Percentiles rank a stretch among this genome's conserved stretches.
These are phyloP conservation scores for Philopotamus ludificatus DNA, from an alignment of 1,140 invertebrate genomes.

Conservation along the genomic window DNA sequence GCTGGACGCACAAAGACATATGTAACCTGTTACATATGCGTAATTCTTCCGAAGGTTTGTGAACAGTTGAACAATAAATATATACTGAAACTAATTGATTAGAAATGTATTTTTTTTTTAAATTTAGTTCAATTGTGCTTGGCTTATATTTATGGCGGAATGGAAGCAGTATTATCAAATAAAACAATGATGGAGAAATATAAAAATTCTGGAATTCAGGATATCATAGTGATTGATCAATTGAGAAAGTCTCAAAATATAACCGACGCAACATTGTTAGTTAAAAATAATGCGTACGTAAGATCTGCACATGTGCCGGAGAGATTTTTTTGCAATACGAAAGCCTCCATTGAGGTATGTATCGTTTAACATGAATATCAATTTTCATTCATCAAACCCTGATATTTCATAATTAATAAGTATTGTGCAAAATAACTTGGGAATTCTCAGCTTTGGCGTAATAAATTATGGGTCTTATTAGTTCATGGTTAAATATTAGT, in stretches of 20 bases:
- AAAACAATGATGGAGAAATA: not conserved
- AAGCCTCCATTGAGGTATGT: constrained; percentile 8
- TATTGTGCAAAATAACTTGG: too few species aligned
- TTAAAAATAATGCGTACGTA: not conserved
- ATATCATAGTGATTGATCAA: not conserved
- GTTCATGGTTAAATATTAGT: not conserved
- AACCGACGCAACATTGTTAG: not conserved
- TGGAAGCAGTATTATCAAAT: not conserved
- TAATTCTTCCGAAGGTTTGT: not conserved
- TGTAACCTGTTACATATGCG: constrained; percentile 4
- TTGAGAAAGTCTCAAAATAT: constrained; percentile 10
- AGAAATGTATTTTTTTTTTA: not conserved
- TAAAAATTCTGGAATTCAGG: not conserved
- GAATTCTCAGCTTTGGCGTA: too few species aligned
- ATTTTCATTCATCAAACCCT: too few species aligned
- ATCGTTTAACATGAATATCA: constrained; percentile 1
- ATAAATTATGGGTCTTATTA: too few species aligned
- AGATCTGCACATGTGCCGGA: constrained; percentile 2
- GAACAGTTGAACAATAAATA: not conserved
- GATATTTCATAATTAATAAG: too few species aligned
- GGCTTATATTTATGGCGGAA: constrained; percentile 6
- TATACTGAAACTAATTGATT: not conserved
- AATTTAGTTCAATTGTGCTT: not conserved
- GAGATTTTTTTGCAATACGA: not conserved
- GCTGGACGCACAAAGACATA: constrained; percentile 19